phyloP scores from a whole-genome alignment of 35 echinoderm and acorn worm species.

The Lytechinus variegatus region DNA sequence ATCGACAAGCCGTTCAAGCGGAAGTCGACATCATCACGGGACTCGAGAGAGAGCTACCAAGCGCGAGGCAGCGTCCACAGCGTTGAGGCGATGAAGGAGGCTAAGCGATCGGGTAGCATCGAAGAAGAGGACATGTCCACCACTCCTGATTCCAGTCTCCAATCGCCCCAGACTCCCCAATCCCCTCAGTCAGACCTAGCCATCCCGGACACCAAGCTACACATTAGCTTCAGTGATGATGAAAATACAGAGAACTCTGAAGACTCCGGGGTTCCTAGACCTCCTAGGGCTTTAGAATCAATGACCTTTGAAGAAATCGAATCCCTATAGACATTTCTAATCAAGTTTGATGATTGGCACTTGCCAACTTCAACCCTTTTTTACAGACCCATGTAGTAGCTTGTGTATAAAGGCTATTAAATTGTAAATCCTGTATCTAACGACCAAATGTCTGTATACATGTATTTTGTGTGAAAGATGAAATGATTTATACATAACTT shows the following conservation, averaged over 20 bases:
- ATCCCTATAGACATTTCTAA: conserved; percentile 15
- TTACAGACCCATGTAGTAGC: background rate
- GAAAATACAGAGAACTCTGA: conserved; percentile 98
- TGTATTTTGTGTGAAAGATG: background rate
- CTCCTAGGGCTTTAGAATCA: conserved; percentile 84
- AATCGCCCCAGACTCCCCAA: background rate
- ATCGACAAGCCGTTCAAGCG: background rate
- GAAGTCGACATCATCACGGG: background rate
- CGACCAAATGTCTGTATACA: background rate
- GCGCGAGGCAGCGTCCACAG: conserved; percentile 17
- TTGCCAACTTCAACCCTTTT: background rate
- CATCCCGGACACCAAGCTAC: conserved; percentile 76
- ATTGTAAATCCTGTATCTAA: background rate
- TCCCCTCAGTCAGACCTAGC: conserved; percentile 57
- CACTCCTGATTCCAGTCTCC: conserved; percentile 34
- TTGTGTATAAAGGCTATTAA: background rate
- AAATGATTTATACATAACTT: background rate
- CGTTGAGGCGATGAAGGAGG: background rate
- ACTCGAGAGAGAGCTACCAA: conserved; percentile 26
- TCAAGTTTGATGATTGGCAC: background rate
- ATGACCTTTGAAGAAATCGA: conserved; percentile 94
- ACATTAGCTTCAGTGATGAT: conserved; percentile 99
- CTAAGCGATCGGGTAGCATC: background rate
- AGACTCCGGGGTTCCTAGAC: conserved; percentile 90
- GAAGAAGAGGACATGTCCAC: background rate